Evolutionary conservation across 2,888 invertebrate genomes (phyloP), one percentile per base, ranked within the genome.

Genomic region (Thecophora atra): DNA sequence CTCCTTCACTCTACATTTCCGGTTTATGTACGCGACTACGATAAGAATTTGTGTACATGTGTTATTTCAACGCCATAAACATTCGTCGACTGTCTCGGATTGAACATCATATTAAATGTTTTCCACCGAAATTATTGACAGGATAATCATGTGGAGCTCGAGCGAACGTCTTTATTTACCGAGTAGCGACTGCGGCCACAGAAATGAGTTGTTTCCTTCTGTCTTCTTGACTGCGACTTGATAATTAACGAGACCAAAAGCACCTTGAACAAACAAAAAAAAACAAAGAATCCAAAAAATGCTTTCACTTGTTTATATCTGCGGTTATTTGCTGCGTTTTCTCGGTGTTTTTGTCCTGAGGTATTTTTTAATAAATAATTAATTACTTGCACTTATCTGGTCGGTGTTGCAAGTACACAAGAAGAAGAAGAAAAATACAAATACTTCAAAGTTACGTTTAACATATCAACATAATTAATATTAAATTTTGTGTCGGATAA

Each of bases 401-500:
- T 24, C 24, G 28, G 28, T 30, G 37, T 3, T 51, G 66, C 44
- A 54, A 8, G 15, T 52, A 68, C 47, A 26, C 26, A 42, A 26
- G 26, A 44, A 21, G 13, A 30, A 30, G 2, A 65, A 51, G 5
- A 8, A 65, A n/a, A 58, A n/a, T 42, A 56, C 44, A 42, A 28
- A 30, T 21, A n/a, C 30, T 24, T 21, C 7, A 37, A 56, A 42
- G 58, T 81, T 81, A 81, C 80, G 80, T 79, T 26, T 80, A 80
- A 79, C 78, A 81, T 81, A 81, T 81, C 81, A 81, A 81, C 80
- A 81, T 81, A 81, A 81, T 81, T 81, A 81, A 80, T 81, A 79
- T 82, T 80, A 81, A 80, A 80, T 80, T 80, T 79, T 81, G 80
- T 78, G 80, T 81, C 82, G 78, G 82, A 81, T 79, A 81, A 80